phyloP scores from a whole-genome alignment of 53 echinoderm and acorn worm species.

The Paracentrotus lividus region DNA sequence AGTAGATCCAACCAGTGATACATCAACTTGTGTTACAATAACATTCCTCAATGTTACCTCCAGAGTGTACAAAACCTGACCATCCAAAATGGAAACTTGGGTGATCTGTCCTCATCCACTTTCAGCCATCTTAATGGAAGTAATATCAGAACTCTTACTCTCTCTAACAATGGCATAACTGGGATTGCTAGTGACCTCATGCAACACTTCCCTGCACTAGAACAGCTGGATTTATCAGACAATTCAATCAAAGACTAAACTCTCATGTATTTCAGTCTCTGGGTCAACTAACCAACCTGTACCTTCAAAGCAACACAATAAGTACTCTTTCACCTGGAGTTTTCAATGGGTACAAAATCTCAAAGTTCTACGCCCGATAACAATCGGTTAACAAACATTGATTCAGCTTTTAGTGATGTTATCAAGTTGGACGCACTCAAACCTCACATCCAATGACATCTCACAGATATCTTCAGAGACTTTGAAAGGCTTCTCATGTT shows the following conservation, averaged over 20 bases:
- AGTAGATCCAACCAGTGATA: too few relatives aligned
- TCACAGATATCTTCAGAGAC: slow-evolving; percentile 60
- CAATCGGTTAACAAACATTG: slow-evolving; percentile 69
- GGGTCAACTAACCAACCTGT: not conserved
- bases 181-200: not conserved
- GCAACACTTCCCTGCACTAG: not conserved
- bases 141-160: not conserved
- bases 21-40: not conserved
- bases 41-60: not conserved
- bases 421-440: slow-evolving; percentile 62
- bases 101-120: not conserved
- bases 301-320: slow-evolving; percentile 19
- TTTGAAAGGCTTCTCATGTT: slow-evolving; percentile 42
- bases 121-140: not conserved
- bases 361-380: slow-evolving; percentile 73
- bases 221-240: slow-evolving; percentile 29
- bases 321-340: slow-evolving; percentile 8
- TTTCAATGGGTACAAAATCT: slow-evolving; percentile 69
- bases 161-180: not conserved
- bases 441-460: slow-evolving; percentile 69
- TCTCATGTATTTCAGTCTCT: not conserved
- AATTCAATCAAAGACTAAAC: not conserved
- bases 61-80: not conserved
- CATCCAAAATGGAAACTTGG: slow-evolving; percentile 16
- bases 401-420: slow-evolving; percentile 43